These are phyloP conservation scores for Drosophila busckii DNA, from an alignment of 1,140 invertebrate species.

Conservation along the genomic window DNA sequence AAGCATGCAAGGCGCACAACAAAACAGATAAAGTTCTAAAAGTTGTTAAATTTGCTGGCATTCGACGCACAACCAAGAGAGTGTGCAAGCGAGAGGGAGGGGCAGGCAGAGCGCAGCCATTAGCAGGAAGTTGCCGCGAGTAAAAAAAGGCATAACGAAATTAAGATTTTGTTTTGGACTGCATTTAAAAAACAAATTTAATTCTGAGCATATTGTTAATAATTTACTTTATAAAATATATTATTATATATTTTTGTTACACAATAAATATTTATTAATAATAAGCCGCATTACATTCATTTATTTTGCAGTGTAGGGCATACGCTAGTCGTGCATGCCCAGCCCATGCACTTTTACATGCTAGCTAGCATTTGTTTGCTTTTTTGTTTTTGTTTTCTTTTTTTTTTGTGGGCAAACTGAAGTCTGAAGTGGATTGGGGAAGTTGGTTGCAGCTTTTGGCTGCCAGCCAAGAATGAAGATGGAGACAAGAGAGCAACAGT, in stretches of 20 bases:
- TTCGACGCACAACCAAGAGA: too few relatives aligned
- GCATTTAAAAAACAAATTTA: background rate
- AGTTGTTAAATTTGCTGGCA: constrained; percentile 26
- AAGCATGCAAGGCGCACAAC: constrained; percentile 22
- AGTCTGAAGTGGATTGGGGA: background rate
- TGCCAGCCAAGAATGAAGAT: constrained; percentile 46
- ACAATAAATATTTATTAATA: too few relatives aligned
- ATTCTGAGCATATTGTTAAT: too few relatives aligned
- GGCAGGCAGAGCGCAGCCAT: constrained; percentile 23
- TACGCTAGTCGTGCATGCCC: too few relatives aligned
- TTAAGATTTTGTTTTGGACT: constrained; percentile 18
- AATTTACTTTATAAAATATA: too few relatives aligned
- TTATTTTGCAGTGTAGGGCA: too few relatives aligned
- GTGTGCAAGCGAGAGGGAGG: too few relatives aligned
- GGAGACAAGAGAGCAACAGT: constrained; percentile 2
- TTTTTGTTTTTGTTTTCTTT: background rate
- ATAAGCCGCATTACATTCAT: too few relatives aligned
- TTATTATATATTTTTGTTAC: too few relatives aligned
- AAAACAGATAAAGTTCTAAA: constrained; percentile 57
- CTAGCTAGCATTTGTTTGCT: background rate
- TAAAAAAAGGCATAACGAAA: too few relatives aligned
- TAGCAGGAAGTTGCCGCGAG: constrained; percentile 28
- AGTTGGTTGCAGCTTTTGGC: constrained; percentile 44
- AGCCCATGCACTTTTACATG: too few relatives aligned
- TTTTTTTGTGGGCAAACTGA: background rate